Evolutionary conservation across 2,797 vertebrate species (phyloP), one percentile per base, ranked within the genome.

Genomic region (Crax fasciolata): DNA sequence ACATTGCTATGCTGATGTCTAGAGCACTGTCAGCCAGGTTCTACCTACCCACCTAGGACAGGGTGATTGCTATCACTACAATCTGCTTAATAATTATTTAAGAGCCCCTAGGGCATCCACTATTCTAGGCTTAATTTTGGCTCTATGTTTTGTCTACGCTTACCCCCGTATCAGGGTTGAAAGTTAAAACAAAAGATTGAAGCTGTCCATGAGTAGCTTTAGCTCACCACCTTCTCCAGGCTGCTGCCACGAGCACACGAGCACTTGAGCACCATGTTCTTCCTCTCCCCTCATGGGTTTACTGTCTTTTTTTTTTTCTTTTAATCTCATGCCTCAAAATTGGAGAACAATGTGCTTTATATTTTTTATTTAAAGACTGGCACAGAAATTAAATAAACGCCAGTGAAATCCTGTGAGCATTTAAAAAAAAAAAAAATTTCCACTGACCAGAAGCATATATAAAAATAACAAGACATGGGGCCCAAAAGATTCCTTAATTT

Each of bases 31-130:
- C 58, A 63, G 86, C 78, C 89, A 95, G 70, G 89, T 77, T 71
- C 78, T 49, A 87, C 38, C 75, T 82, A 65, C 27, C 32, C 41
- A 81, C 78, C 79, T 78, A 84, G 58, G 83, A 89, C 59, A 72
- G 18, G 43, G 25, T 66, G 63, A 93, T 73, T 23, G 30, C 63
- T 94, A 94, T 84, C 87, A 66, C 59, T 61, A 59, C 89, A 79
- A 91, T 81, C 39, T 90, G 76, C 55, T 63, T 92, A 77, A 93
- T 70, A 86, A 93, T 93, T 90, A 94, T 78, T 91, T 84, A 72
- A 70, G 46, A 92, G 66, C 55, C 82, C 89, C 62, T n/a, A 89
- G 58, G 55, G 35, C 59, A 96, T 84, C 82, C 32, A 20, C 68
- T 61, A 21, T 80, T 92, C 5, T 2, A 76, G 80, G 67, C 8